phyloP scores from a whole-genome alignment of 2,797 vertebrate species.

The Chelmon rostratus region DNA sequence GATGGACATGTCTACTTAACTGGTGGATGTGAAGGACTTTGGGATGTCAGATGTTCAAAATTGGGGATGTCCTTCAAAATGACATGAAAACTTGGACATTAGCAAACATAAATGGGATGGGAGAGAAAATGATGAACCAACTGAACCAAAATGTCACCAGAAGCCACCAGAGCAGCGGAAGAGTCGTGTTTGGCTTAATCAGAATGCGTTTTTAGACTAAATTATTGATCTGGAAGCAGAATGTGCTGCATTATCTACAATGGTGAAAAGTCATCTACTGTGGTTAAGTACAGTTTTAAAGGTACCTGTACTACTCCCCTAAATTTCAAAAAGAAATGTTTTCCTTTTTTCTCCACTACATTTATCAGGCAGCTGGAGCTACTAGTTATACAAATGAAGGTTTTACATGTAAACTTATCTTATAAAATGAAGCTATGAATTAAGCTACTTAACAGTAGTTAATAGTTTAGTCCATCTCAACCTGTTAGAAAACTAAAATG shows the following conservation, averaged over 20 bases:
- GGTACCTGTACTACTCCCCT: background rate
- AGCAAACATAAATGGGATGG: slow-evolving; percentile 17
- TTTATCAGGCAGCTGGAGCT: background rate
- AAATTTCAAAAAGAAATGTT: background rate
- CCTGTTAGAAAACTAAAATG: background rate
- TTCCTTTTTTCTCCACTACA: background rate
- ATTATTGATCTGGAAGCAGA: background rate
- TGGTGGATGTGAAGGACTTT: slow-evolving; percentile 31
- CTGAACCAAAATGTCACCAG: background rate
- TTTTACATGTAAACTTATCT: background rate
- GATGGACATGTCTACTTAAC: slow-evolving; percentile 54
- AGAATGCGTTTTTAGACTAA: background rate
- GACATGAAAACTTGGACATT: slow-evolving; percentile 25
- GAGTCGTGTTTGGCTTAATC: background rate
- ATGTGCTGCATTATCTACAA: background rate
- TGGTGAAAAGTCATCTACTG: background rate
- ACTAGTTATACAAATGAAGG: background rate
- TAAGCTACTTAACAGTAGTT: background rate
- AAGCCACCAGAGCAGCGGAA: background rate
- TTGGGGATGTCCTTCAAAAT: slow-evolving; percentile 8
- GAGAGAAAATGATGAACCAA: background rate
- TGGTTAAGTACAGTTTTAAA: background rate
- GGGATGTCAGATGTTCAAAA: slow-evolving; percentile 1
- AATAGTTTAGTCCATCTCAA: background rate
- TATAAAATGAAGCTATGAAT: background rate